Evolutionary conservation across 2,797 vertebrate species (phyloP), one percentile per base, ranked within the genome.

Genomic region (Chelidonichthys spinosus): DNA sequence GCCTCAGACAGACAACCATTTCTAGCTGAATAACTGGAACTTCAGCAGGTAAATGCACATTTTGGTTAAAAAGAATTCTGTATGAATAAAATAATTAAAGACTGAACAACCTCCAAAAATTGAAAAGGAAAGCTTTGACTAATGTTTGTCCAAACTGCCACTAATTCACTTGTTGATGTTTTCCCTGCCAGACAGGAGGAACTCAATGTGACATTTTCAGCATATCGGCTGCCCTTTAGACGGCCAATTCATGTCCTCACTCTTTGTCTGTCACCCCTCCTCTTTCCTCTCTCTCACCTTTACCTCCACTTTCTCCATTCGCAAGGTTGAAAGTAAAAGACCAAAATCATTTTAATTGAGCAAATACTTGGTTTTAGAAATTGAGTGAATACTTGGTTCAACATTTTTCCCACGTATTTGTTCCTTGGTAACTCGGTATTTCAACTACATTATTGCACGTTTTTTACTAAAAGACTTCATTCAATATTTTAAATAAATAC

Each of bases 171-270:
- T 0, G 0, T 15, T 32, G 9, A 25, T 46, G 47, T n/a, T 53
- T 36, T 37, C 53, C 36, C 59, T 25, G 3, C 44, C 46, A 43
- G 46, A 79, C 25, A 47, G 72, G 40, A 69, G 55, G 17, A 11
- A 39, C 49, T 54, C 0, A 0, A 39, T 55, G 42, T 59, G 64
- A 67, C 72, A 73, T 67, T 74, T 65, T 35, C 54, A 54, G 64
- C 63, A 63, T 36, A 46, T 47, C 3, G n/a, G 8, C 61, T 80
- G 80, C 14, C 74, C 63, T 78, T 78, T 69, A 68, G 11, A 47
- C 1, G 7, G 7, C 0, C 63, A 50, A 67, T 78, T 75, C 40
- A 63, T 72, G 49, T 65, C 46, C 18, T 7, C 3, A 11, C 32
- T 43, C 47, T 59, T 43, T 44, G 40, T 49, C 54, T 25, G 7